Conservation (phyloP, 1,140 invertebrate genomes). For the Sycophaga agraensis region DNA sequence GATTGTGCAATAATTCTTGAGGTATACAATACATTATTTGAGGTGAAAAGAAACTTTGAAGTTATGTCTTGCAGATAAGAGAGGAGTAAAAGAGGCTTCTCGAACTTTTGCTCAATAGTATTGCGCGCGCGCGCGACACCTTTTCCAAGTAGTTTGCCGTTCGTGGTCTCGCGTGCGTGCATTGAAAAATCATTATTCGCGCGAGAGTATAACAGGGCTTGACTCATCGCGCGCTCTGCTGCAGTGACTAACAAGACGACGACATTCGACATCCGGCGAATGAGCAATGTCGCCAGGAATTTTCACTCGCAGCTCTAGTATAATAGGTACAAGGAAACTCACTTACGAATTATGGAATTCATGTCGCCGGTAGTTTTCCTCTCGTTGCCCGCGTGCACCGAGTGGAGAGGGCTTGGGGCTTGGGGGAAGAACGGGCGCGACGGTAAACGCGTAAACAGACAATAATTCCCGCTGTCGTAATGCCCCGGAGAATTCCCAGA, state of each 20-base stretch:
- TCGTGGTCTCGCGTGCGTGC: too few relatives aligned
- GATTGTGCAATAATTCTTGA: too few relatives aligned
- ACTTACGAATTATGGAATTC: slow-evolving; percentile 26
- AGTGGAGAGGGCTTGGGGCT: too few relatives aligned
- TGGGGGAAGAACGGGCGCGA: too few relatives aligned
- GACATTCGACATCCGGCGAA: slow-evolving; percentile 21
- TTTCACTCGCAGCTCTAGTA: slow-evolving; percentile 18
- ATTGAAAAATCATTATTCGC: slow-evolving; percentile 12
- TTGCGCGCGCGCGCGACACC: too few relatives aligned
- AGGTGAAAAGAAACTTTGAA: too few relatives aligned
- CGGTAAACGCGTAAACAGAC: too few relatives aligned
- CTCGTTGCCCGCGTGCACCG: not conserved
- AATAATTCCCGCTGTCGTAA: not conserved
- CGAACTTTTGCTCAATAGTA: too few relatives aligned
- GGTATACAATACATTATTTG: too few relatives aligned
- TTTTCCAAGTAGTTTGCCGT: too few relatives aligned
- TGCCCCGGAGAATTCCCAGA: slow-evolving; percentile 11
- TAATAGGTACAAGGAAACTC: slow-evolving; percentile 25
- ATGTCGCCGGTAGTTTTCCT: slow-evolving; percentile 8
- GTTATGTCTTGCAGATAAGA: too few relatives aligned
- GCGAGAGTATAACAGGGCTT: not conserved
- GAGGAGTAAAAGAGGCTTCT: too few relatives aligned
- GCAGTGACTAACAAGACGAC: slow-evolving; percentile 12
- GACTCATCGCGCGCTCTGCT: slow-evolving; percentile 3
- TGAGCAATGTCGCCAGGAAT: slow-evolving; percentile 21